These are phyloP conservation scores for Saturnia pavonia DNA, from an alignment of 2,888 invertebrate genomes.

Conservation along the genomic window DNA sequence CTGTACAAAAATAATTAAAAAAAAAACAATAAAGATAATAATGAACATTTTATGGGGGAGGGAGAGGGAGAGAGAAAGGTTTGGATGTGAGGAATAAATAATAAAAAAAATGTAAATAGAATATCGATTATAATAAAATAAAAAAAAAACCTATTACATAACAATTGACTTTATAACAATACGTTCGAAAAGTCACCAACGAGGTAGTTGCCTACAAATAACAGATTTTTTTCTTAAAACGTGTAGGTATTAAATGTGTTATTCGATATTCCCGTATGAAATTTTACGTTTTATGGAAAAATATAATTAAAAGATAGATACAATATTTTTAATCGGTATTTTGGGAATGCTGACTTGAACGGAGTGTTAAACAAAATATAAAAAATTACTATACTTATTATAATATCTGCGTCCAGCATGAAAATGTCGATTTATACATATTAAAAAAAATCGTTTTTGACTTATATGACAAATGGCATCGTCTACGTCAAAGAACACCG, in stretches of 20 bases:
- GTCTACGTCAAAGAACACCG: background rate
- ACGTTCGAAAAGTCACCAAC: background rate
- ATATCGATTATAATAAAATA: background rate
- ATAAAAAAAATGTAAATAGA: background rate
- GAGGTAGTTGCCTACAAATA: background rate
- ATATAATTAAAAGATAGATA: background rate
- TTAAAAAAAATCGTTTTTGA: background rate
- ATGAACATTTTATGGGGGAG: no score
- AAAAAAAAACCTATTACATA: conserved; percentile 1
- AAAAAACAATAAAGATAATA: background rate
- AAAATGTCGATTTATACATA: background rate
- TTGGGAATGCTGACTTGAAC: background rate
- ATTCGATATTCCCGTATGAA: no score
- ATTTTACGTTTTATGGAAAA: background rate
- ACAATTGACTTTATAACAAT: conserved; percentile 9
- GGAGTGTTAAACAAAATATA: background rate
- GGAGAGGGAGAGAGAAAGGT: background rate
- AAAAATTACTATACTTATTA: background rate
- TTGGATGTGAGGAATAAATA: background rate
- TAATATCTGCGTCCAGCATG: background rate
- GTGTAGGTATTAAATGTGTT: no score
- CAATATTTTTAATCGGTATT: background rate
- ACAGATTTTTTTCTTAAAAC: background rate
- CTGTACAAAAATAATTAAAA: background rate
- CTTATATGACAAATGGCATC: background rate